phyloP scores from a whole-genome alignment of 2,888 invertebrate genomes.

The Drosophila hamatofila region DNA sequence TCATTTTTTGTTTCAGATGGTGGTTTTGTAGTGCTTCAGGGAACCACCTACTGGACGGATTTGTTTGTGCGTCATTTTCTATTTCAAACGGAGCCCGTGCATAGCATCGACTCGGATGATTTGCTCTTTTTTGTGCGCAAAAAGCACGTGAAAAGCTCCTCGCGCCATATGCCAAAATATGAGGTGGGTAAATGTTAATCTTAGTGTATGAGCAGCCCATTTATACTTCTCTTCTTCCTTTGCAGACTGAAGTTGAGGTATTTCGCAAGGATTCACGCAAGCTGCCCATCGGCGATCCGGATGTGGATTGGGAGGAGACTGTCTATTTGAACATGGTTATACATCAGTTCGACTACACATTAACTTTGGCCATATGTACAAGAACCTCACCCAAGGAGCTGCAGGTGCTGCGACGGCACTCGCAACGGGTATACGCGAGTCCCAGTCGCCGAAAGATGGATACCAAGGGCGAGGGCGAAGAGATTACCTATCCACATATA shows the following conservation, averaged over 20 bases:
- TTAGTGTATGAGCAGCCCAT: background rate
- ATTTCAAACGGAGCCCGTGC: conserved; percentile 92
- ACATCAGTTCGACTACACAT: conserved; percentile 99
- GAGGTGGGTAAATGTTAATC: conserved; percentile 87
- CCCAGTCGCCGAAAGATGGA: conserved; percentile 99
- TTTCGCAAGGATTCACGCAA: conserved; percentile 98
- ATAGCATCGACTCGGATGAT: conserved; percentile 96
- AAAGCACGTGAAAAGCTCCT: conserved; percentile 94
- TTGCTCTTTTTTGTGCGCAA: conserved; percentile 98
- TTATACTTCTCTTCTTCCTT: background rate
- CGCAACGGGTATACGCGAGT: conserved; percentile 98
- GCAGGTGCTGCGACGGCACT: conserved; percentile 96
- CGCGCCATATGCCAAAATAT: conserved; percentile 94
- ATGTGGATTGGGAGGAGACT: conserved; percentile 99
- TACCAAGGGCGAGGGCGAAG: conserved; percentile 98
- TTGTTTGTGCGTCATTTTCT: conserved; percentile 97
- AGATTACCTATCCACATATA: conserved; percentile 99
- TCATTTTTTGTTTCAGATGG: conserved; percentile 89
- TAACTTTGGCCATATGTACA: conserved; percentile 98
- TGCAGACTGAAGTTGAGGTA: conserved; percentile 97
- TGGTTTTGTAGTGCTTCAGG: conserved; percentile 96
- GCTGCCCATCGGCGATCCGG: conserved; percentile 97
- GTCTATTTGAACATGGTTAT: conserved; percentile 98
- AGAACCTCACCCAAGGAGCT: conserved; percentile 98
- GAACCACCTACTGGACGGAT: conserved; percentile 98